phyloP scores from a whole-genome alignment of 2,113 vertebrate species.

The Gambusia affinis region DNA sequence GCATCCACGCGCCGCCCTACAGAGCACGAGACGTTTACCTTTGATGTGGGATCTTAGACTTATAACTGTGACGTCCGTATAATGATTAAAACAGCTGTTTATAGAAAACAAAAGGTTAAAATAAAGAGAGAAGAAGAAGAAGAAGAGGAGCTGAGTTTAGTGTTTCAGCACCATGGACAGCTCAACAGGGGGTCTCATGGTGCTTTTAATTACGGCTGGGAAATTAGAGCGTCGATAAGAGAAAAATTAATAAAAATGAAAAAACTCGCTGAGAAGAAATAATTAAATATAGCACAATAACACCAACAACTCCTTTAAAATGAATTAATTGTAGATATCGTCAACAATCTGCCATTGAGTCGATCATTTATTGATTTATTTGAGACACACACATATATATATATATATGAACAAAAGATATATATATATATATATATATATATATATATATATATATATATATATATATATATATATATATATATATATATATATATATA shows the following conservation, averaged over 20 bases:
- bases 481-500: too few species aligned
- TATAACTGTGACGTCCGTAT: neutral
- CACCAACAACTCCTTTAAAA: too few species aligned
- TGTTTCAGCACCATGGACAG: slow-evolving; percentile 63
- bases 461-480: too few species aligned
- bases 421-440: too few species aligned
- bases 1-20: slow-evolving; percentile 17
- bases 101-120: neutral
- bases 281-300: too few species aligned
- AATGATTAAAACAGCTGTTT: neutral
- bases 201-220: neutral
- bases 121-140: neutral
- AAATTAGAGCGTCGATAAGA: neutral
- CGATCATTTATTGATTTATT: too few species aligned
- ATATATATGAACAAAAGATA: too few species aligned
- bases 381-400: too few species aligned
- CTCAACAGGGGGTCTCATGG: neutral
- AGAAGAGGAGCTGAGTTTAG: neutral
- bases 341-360: too few species aligned
- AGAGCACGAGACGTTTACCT: slow-evolving; percentile 15
- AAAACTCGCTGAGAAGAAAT: neutral
- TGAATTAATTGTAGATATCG: too few species aligned
- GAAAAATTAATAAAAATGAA: neutral
- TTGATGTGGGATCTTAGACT: neutral
- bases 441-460: too few species aligned